Percentiles rank a stretch among this genome's conserved stretches.
Conservation (phyloP, 2,113 vertebrate species). For the Pyrgilauda ruficollis region DNA sequence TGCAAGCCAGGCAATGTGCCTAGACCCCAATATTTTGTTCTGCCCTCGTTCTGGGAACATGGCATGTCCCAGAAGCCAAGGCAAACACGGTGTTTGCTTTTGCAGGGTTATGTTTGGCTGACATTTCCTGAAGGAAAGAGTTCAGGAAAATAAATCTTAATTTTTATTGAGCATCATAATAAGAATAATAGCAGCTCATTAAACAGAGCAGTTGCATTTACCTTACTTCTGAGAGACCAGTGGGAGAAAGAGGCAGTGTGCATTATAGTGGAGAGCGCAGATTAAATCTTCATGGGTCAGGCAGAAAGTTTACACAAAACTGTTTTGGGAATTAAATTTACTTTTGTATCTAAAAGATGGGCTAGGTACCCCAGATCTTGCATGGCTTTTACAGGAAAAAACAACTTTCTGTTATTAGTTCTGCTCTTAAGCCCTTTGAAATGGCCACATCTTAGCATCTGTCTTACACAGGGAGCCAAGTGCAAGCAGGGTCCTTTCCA, state of each 20-base stretch:
- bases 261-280: background rate
- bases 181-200: constrained; percentile 25
- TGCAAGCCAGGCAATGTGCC: constrained; percentile 13
- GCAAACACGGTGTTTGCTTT: constrained; percentile 42
- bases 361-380: background rate
- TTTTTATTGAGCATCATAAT: constrained; percentile 44
- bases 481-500: background rate
- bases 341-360: background rate
- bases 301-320: background rate
- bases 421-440: background rate
- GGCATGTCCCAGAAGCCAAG: constrained; percentile 22
- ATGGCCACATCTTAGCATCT: background rate
- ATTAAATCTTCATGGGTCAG: background rate
- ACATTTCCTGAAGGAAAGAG: constrained; percentile 61
- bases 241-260: background rate
- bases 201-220: background rate
- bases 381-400: background rate
- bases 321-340: background rate
- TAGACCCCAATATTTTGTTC: constrained; percentile 29
- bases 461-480: background rate
- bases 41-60: background rate
- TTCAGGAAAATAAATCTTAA: constrained; percentile 24
- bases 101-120: constrained; percentile 66
- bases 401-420: background rate
- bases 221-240: background rate